A percentile compares a stretch with the other conserved stretches of the same genome.
phyloP scores from a whole-genome alignment of 2,113 vertebrate species.

The Chloroceryle aenea region DNA sequence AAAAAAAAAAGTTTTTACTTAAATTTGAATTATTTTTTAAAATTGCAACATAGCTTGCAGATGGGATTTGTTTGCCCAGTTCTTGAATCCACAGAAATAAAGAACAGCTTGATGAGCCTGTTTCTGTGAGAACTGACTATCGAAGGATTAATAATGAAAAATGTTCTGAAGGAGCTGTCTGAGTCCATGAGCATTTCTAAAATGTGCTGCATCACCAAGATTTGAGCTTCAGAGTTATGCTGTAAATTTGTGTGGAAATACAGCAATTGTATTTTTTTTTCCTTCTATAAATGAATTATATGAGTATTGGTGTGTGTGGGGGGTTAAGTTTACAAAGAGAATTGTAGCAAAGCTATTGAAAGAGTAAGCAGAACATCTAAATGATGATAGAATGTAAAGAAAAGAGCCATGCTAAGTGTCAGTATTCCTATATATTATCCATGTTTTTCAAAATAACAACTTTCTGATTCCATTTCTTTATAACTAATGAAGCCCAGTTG shows the following conservation, averaged over 20 bases:
- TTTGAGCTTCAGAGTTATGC: background rate
- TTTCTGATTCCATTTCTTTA: constrained; percentile 5
- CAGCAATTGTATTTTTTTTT: background rate
- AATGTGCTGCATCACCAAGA: background rate
- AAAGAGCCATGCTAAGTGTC: background rate
- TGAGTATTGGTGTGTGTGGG: background rate
- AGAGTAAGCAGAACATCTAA: background rate
- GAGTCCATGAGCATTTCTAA: background rate
- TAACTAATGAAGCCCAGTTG: background rate
- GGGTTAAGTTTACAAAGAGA: background rate
- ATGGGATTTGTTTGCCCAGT: background rate
- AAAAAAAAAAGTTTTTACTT: background rate
- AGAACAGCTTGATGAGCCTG: background rate
- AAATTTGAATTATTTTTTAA: background rate
- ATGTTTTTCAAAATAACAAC: constrained; percentile 3
- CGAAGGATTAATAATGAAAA: background rate
- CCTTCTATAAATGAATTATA: background rate
- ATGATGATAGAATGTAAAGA: background rate
- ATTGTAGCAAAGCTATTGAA: background rate
- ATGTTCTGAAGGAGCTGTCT: background rate
- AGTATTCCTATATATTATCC: background rate
- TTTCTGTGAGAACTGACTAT: background rate
- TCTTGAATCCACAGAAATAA: background rate
- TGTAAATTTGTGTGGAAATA: background rate
- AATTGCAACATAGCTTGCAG: background rate